phyloP scores from a whole-genome alignment of 1,140 invertebrate species.

The Drosophila grimshawi region DNA sequence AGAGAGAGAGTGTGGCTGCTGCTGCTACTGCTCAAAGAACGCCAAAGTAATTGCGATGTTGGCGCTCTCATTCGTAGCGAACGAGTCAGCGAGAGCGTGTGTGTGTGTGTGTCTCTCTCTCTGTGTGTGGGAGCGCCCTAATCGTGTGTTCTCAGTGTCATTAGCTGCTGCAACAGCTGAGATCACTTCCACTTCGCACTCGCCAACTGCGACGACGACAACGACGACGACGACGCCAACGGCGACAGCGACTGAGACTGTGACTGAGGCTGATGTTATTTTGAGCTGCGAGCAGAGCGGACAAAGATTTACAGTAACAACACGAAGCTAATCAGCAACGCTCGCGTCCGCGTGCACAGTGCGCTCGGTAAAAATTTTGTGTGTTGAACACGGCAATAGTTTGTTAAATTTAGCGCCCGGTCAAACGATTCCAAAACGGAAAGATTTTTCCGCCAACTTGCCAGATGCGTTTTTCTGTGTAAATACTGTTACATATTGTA shows the following conservation, averaged over 20 bases:
- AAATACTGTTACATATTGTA: constrained; percentile 1
- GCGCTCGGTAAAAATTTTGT: constrained; percentile 52
- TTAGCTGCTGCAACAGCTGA: constrained; percentile 69
- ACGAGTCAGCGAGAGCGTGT: constrained; percentile 1
- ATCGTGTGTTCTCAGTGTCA: constrained; percentile 67
- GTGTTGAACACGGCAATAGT: constrained; percentile 44
- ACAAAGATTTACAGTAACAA: constrained; percentile 78
- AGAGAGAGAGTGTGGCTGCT: constrained; percentile 16
- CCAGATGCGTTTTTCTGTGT: constrained; percentile 27
- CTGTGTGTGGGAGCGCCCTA: constrained; percentile 77
- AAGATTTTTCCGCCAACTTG: constrained; percentile 34
- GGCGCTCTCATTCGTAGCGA: constrained; percentile 40
- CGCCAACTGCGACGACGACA: constrained; percentile 20
- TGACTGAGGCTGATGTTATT: constrained; percentile 70
- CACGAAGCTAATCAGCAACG: constrained; percentile 74
- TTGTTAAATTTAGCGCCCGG: constrained; percentile 56
- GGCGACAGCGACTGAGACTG: constrained; percentile 10
- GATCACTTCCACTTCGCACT: constrained; percentile 65
- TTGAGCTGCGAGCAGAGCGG: constrained; percentile 60
- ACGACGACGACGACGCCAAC: constrained; percentile 4
- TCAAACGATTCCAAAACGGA: constrained; percentile 56
- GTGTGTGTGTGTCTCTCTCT: constrained; percentile 20
- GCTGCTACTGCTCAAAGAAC: constrained; percentile 61
- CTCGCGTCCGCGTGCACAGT: constrained; percentile 69
- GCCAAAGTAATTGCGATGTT: constrained; percentile 67